Evolutionary conservation across 1,140 invertebrate species (phyloP), one percentile per base, ranked within the genome.

Genomic region (Monochamus saltuarius): DNA sequence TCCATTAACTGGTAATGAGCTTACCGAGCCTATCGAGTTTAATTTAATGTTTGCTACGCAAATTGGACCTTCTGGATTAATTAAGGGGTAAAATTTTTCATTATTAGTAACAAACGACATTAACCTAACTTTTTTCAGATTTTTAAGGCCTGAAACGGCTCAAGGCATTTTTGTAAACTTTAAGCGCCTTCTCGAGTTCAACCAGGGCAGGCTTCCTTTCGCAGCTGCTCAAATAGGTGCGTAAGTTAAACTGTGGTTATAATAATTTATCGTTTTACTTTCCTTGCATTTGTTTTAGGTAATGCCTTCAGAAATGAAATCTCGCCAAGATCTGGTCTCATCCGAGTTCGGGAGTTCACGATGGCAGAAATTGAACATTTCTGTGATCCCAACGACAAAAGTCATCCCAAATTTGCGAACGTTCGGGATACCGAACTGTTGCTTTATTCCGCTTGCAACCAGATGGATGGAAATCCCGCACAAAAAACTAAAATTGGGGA

Each of bases 291-390:
- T 40, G 50, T 57, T 29, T 22, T 43, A 73, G 94, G 97, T 19
- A 95, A 97, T 73, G 89, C 97, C 1, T 99, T 99, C 75, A 85
- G 98, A 65, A 99, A 99, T 83, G 98, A 99, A 84, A 99, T 99
- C 63, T 99, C 97, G 0, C 98, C 98, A 11, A 82, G 97, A 51
- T 97, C 97, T 71, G 97, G 97, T 0, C 81, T 99, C 8, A 89
- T 99, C 13, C 84, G 97, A 73, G 96, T 99, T 1, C 83, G 91
- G 72, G 98, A 99, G 76, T 99, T 99, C 73, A 99, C 96, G 0
- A 98, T 99, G 96, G 97, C 97, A 46, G 98, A 99, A 82, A 99
- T 99, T 67, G 98, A 99, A 77, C 96, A 99, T 81, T 99, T 99
- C 77, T 97, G 97, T 80, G 95, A 99, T 79, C 93, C 96, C 1